Evolutionary conservation across 2,797 vertebrate species (phyloP), one percentile per base, ranked within the genome.

Genomic region (Gymnopithys bicolor): DNA sequence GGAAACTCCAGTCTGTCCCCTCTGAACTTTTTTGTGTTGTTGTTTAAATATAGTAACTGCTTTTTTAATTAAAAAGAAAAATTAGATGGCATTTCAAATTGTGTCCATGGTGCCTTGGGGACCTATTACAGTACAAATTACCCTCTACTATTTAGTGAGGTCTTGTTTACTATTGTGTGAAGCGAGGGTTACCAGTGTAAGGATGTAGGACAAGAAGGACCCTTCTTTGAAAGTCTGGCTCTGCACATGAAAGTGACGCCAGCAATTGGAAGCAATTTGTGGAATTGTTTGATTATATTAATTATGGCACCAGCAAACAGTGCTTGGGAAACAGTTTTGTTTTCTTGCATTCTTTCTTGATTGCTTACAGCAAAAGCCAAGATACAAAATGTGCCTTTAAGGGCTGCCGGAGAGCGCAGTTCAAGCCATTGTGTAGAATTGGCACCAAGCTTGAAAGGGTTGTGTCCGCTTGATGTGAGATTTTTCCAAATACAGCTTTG

Each of bases 271-370:
- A 97, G 97, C 96, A 98, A 98, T 98, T 98, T 98, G 97, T 96
- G 85, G 95, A 97, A 97, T 97, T 97, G 97, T 98, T 98, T 98
- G 98, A 98, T 97, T 97, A 87, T 97, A 96, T 98, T 97, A 94
- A 98, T 98, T 97, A 98, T 94, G 90, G 97, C 97, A 98, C 97
- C 95, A 97, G 83, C 90, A 89, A 97, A 96, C 97, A 96, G 94
- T 95, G 96, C 98, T 98, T 98, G 98, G 98, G 98, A 98, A 98
- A 97, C 95, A 94, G 97, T 97, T 96, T 94, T 97, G 96, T 97
- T 97, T 98, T 98, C 97, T 97, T 96, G 95, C 98, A 98, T 98
- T 98, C 98, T 97, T 98, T 97, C 97, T 95, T 98, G 98, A 98
- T 98, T 98, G 97, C 97, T 97, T 93, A 94, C 90, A 95, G 96